Evolutionary conservation across 1,140 invertebrate species (phyloP).

Genomic region (Eufriesea mexicana): DNA sequence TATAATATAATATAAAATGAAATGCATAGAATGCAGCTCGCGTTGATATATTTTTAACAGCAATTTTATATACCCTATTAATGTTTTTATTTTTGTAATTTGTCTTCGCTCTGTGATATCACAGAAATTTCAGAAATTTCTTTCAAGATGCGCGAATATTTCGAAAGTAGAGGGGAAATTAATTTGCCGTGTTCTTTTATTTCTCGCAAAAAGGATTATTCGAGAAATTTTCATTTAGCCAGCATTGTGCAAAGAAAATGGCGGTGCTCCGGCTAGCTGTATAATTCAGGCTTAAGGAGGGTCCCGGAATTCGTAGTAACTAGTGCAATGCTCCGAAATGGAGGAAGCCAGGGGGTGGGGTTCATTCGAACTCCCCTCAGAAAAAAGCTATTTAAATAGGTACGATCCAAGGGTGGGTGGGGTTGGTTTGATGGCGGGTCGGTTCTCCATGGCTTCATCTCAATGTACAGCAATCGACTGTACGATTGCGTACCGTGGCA

Average conservation of each 20-base stretch:
- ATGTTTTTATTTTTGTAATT: too few species aligned
- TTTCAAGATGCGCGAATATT: too few species aligned
- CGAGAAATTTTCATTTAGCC: background rate
- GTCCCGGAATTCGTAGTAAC: conserved; percentile 77
- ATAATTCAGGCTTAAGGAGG: conserved; percentile 70
- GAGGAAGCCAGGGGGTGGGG: conserved; percentile 62
- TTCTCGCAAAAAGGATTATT: background rate
- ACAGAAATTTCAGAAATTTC: too few species aligned
- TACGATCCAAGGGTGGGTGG: conserved; percentile 73
- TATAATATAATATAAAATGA: too few species aligned
- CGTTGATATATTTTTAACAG: too few species aligned
- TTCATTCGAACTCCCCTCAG: conserved; percentile 75
- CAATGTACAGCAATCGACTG: conserved; percentile 72
- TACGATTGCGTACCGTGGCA: conserved; percentile 62
- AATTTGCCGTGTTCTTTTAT: background rate
- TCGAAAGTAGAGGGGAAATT: background rate
- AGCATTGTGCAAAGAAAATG: conserved; percentile 59
- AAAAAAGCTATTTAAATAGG: conserved; percentile 82
- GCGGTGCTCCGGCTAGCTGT: conserved; percentile 55
- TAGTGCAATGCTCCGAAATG: conserved; percentile 64
- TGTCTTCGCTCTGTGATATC: too few species aligned
- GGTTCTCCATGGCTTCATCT: conserved; percentile 79
- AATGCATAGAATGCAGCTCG: too few species aligned
- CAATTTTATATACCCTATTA: too few species aligned
- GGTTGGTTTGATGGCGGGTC: conserved; percentile 70